Conservation (phyloP, 2,797 vertebrate genomes). For the Setipinna tenuifilis region DNA sequence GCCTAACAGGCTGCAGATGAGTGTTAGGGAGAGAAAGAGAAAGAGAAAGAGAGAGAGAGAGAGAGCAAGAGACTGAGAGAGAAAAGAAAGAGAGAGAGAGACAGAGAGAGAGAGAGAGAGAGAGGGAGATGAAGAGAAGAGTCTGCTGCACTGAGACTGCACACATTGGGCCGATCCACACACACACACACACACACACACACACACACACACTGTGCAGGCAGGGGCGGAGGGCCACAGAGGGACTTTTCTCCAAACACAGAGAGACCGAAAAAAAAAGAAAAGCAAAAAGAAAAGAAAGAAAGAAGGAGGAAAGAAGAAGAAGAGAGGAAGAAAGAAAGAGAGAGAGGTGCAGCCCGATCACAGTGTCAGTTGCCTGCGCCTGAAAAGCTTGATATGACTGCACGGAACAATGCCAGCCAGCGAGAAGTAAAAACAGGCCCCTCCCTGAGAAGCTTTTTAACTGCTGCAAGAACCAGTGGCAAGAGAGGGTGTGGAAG, state of each 20-base stretch:
- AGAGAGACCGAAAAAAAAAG: neutral
- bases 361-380: neutral
- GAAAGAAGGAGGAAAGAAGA: neutral
- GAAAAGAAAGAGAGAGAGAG: neutral
- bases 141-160: neutral
- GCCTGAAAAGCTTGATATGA: slow-evolving; percentile 13
- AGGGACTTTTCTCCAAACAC: slow-evolving; percentile 8
- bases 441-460: neutral
- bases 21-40: neutral
- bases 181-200: neutral
- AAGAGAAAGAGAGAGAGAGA: neutral
- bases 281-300: neutral
- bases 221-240: neutral
- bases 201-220: neutral
- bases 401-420: neutral
- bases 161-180: neutral
- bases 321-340: neutral
- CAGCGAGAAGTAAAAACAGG: slow-evolving; percentile 11
- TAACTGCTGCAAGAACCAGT: slow-evolving; percentile 9
- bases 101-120: neutral
- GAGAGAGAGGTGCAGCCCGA: neutral
- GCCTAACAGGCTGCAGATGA: slow-evolving; percentile 80
- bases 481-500: neutral
- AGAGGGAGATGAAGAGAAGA: neutral
- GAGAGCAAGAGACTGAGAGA: neutral